A percentile compares a stretch with the other conserved stretches of the same genome.
Conservation (phyloP, 2,888 invertebrate genomes). For the Drosophila quinaria region DNA sequence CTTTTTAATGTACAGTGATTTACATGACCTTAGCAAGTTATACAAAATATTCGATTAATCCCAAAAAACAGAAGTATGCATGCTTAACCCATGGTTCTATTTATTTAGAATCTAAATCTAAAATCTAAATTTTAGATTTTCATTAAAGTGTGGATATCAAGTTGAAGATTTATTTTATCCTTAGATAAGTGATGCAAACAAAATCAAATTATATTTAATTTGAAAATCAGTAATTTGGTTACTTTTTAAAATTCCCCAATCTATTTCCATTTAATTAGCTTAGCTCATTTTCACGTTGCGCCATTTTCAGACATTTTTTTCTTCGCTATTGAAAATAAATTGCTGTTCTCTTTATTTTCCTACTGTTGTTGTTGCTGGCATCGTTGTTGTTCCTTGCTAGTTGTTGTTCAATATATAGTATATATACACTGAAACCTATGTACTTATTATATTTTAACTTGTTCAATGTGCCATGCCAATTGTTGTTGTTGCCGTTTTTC, state of each 20-base stretch:
- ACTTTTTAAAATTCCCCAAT: slow-evolving; percentile 7
- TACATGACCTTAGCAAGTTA: too few species aligned
- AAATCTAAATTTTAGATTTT: too few species aligned
- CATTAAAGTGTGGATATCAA: neutral
- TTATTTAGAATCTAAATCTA: too few species aligned
- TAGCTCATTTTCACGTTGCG: slow-evolving; percentile 32
- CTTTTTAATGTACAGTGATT: too few species aligned
- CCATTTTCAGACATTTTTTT: slow-evolving; percentile 9
- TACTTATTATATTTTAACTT: slow-evolving; percentile 73
- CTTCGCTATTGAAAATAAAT: slow-evolving; percentile 39
- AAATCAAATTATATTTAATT: slow-evolving; percentile 5
- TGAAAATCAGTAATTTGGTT: slow-evolving; percentile 12
- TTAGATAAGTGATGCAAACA: neutral
- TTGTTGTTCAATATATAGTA: slow-evolving; percentile 31
- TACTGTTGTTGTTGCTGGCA: neutral
- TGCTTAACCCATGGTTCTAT: too few species aligned
- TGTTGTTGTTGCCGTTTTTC: slow-evolving; percentile 29
- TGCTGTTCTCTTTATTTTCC: slow-evolving; percentile 12
- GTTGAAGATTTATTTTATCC: neutral
- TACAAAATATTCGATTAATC: too few species aligned
- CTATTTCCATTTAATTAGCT: slow-evolving; percentile 45
- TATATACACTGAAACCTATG: slow-evolving; percentile 33
- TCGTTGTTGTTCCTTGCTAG: slow-evolving; percentile 19
- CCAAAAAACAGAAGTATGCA: too few species aligned
- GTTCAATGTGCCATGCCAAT: slow-evolving; percentile 68